A percentile compares a stretch with the other conserved stretches of the same genome.
Conservation (phyloP, 1,140 invertebrate species). For the Neodiprion virginianus region DNA sequence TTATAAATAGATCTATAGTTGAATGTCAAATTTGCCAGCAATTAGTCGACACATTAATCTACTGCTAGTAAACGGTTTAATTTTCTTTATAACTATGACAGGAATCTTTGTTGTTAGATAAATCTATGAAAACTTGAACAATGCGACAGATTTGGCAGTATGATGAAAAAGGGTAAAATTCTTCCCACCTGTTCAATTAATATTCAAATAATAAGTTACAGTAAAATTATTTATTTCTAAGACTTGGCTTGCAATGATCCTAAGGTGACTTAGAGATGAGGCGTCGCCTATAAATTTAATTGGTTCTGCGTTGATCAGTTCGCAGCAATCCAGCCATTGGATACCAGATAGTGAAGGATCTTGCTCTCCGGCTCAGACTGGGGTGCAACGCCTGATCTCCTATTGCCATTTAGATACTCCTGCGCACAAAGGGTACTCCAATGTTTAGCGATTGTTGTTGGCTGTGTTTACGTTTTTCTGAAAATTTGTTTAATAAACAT, state of each 20-base stretch:
- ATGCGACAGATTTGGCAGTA: no score
- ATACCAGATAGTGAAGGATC: conserved; percentile 60
- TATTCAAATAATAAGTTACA: neutral
- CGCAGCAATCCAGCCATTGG: conserved; percentile 59
- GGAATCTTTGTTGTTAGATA: no score
- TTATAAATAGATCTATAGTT: neutral
- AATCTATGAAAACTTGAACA: no score
- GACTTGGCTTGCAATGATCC: conserved; percentile 44
- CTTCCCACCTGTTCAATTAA: neutral
- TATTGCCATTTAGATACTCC: conserved; percentile 60
- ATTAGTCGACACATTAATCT: no score
- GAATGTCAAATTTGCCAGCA: no score
- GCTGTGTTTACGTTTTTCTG: neutral
- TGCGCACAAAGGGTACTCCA: conserved; percentile 32
- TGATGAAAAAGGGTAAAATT: neutral
- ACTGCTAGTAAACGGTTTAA: no score
- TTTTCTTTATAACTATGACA: no score
- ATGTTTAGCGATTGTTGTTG: neutral
- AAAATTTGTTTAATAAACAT: conserved; percentile 2
- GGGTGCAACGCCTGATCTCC: conserved; percentile 51
- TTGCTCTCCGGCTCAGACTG: conserved; percentile 61
- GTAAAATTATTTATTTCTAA: conserved; percentile 19
- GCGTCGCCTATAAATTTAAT: conserved; percentile 22
- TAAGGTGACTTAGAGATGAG: conserved; percentile 49
- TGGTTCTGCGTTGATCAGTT: conserved; percentile 47